Evolutionary conservation across 1,140 invertebrate species (phyloP), one percentile per base, ranked within the genome.

Genomic region (Bombus pyrosoma): DNA sequence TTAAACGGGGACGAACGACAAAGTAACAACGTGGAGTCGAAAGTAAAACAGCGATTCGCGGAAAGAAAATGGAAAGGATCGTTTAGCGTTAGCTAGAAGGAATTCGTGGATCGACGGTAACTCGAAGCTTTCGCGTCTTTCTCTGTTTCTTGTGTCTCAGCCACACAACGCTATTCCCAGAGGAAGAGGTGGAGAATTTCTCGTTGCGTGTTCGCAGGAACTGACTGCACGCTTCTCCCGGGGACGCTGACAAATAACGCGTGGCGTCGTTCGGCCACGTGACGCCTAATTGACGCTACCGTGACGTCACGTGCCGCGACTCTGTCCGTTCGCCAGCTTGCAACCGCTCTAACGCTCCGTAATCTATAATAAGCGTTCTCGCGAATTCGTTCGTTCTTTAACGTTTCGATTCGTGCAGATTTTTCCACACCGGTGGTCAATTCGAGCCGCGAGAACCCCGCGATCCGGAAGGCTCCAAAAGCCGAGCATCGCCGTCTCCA

Each of bases 191-290:
- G 81, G 87, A 89, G 75, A 72, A 68, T 83, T 77, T 83, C 75
- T 68, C 78, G 81, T 87, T 62, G 72, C 76, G 39, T 71, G 62
- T 34, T 62, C 39, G 47, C 68, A 62, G 37, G 66, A 43, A 81
- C 41, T 47, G 53, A n/a, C n/a, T 66, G 32, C 53, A 72, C n/a
- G 34, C 53, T 87, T 86, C 85, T 84, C 79, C 73, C 84, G 79
- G 81, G 79, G 72, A 90, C 86, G 78, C 90, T 94, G 93, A 94
- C 93, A 94, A 94, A 94, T 94, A 92, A 93, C 92, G 92, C 92
- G 91, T 92, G 91, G 88, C 91, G 87, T 86, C 84, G 92, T 81
- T 85, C 87, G 75, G 93, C 86, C 92, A 93, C 92, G 93, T 90
- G 93, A 93, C 93, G 92, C 89, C 92, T 93, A 93, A 93, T 93